These are phyloP conservation scores for Thelaira solivaga DNA, from an alignment of 2,888 invertebrate species.

Conservation along the genomic window DNA sequence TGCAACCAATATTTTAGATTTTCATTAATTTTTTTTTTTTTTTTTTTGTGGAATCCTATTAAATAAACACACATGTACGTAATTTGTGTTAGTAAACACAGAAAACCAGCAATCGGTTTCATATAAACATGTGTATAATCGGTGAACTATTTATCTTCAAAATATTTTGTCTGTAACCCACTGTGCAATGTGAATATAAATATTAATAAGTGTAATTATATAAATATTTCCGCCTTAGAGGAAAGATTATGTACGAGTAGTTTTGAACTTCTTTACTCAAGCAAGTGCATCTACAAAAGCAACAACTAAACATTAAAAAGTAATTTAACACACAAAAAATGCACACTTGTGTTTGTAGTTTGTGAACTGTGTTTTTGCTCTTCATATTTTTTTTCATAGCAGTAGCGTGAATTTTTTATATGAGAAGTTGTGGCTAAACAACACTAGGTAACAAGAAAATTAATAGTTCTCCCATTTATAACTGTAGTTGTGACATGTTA, in stretches of 20 bases:
- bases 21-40: too few relatives aligned
- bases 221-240: slow-evolving; percentile 34
- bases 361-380: background rate
- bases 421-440: background rate
- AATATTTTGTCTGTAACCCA: too few relatives aligned
- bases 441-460: background rate
- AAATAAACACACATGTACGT: too few relatives aligned
- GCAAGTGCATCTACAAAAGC: background rate
- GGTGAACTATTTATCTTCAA: too few relatives aligned
- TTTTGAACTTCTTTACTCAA: background rate
- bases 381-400: slow-evolving; percentile 1
- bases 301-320: slow-evolving; percentile 19
- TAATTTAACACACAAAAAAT: slow-evolving; percentile 42
- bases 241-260: slow-evolving; percentile 4
- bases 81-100: too few relatives aligned
- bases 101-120: too few relatives aligned
- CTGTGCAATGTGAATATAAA: background rate
- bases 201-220: slow-evolving; percentile 36
- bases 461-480: too few relatives aligned
- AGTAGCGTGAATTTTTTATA: background rate
- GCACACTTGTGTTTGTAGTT: slow-evolving; percentile 29
- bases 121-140: too few relatives aligned
- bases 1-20: too few relatives aligned
- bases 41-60: too few relatives aligned
- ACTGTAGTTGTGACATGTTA: too few relatives aligned